Percentiles rank a stretch among this genome's conserved stretches.
Conservation (phyloP, 2,888 invertebrate genomes). For the Glaucopsyche alexis region DNA sequence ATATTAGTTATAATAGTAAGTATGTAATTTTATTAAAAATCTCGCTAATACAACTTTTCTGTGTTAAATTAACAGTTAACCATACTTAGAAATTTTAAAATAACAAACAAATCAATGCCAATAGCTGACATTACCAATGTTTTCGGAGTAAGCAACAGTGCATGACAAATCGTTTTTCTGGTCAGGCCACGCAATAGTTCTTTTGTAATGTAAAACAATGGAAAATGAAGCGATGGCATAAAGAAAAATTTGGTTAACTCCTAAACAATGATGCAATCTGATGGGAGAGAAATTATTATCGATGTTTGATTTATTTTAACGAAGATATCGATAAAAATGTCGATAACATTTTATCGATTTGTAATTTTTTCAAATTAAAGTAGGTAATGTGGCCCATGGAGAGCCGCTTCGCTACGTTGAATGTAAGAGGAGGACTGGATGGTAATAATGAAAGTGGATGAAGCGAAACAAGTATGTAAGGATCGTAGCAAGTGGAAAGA, state of each 20-base stretch:
- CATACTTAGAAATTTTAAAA: background rate
- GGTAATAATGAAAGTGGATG: no score
- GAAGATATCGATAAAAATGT: constrained; percentile 39
- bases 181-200: constrained; percentile 44
- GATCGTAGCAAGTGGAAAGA: no score
- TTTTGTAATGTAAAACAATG: constrained; percentile 49
- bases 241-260: constrained; percentile 67
- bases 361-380: background rate
- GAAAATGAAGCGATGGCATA: constrained; percentile 52
- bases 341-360: background rate
- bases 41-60: no score
- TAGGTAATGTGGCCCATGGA: no score
- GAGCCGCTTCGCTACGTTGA: no score
- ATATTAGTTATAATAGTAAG: no score
- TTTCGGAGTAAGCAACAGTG: constrained; percentile 31
- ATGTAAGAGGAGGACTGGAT: no score
- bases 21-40: no score
- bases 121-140: background rate
- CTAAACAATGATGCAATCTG: constrained; percentile 63
- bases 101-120: constrained; percentile 9
- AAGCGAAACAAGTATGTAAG: no score
- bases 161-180: constrained; percentile 49
- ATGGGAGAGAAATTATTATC: constrained; percentile 39
- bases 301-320: background rate
- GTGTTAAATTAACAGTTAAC: no score